Conservation (phyloP, 2,888 invertebrate genomes). For the Melikaiella ostensackeni region DNA sequence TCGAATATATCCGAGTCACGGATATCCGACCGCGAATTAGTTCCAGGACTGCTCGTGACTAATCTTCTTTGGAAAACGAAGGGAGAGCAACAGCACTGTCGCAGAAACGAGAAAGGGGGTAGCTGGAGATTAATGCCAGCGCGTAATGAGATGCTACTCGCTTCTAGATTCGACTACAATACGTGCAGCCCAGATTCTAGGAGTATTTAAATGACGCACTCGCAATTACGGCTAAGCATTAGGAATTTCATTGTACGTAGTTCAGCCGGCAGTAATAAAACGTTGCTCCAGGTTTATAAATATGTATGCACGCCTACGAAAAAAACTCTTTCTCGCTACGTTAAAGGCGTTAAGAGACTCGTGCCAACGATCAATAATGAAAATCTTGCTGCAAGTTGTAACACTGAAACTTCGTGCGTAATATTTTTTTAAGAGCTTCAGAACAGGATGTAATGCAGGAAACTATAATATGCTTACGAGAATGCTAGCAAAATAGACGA, state of each 20-base stretch:
- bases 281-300: slow-evolving; percentile 25
- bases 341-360: slow-evolving; percentile 5
- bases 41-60: slow-evolving; percentile 52
- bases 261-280: slow-evolving; percentile 24
- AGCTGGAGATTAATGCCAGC: slow-evolving; percentile 33
- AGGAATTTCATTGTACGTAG: slow-evolving; percentile 32
- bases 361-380: slow-evolving; percentile 13
- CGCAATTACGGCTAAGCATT: slow-evolving; percentile 24
- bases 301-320: slow-evolving; percentile 23
- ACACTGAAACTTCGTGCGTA: not conserved
- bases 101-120: slow-evolving; percentile 27
- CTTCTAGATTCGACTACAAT: slow-evolving; percentile 38
- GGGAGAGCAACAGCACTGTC: slow-evolving; percentile 31
- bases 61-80: slow-evolving; percentile 51
- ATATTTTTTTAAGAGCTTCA: no score
- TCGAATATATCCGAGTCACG: slow-evolving; percentile 57
- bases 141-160: slow-evolving; percentile 39
- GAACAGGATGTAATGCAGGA: no score
- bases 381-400: not conserved
- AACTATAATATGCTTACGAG: no score
- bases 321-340: slow-evolving; percentile 8
- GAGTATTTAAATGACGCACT: slow-evolving; percentile 35
- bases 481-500: no score
- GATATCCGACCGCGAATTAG: slow-evolving; percentile 58
- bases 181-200: slow-evolving; percentile 37